phyloP scores from a whole-genome alignment of 1,140 invertebrate genomes.

The Diabrotica undecimpunctata region DNA sequence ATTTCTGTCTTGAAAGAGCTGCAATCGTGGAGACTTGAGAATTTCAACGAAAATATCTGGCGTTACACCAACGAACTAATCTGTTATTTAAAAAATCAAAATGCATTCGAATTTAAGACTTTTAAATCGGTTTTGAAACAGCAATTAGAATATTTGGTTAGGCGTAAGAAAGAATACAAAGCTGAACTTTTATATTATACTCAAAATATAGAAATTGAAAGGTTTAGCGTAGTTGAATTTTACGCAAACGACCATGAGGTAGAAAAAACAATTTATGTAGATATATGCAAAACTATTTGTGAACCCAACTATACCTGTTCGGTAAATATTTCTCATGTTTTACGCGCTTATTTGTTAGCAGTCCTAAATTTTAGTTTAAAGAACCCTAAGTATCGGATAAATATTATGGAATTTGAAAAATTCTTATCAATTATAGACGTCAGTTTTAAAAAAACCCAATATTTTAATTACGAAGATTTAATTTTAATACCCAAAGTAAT shows the following conservation, averaged over 20 bases:
- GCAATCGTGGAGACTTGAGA: background rate
- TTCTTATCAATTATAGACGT: background rate
- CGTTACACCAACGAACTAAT: constrained; percentile 9
- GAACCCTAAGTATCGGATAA: constrained; percentile 6
- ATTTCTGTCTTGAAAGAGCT: no score
- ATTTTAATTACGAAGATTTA: background rate
- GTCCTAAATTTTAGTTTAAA: constrained; percentile 3
- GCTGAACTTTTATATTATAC: constrained; percentile 3
- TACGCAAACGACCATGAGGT: background rate
- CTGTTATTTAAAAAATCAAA: background rate
- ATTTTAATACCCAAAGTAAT: background rate
- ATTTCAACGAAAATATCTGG: constrained; percentile 16
- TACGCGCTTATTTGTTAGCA: background rate
- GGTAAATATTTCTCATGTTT: background rate
- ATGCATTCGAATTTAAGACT: background rate
- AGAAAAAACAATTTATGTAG: background rate
- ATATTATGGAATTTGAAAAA: constrained; percentile 4
- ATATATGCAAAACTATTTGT: background rate
- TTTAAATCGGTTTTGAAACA: background rate
- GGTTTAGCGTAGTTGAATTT: background rate
- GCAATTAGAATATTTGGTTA: constrained; percentile 12
- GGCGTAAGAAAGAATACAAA: constrained; percentile 3
- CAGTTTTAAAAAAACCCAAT: background rate
- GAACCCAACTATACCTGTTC: background rate
- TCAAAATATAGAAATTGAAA: background rate